Base-by-base conservation (phyloP, 2,113 vertebrate genomes). In the Gadus chalcogrammus region DNA sequence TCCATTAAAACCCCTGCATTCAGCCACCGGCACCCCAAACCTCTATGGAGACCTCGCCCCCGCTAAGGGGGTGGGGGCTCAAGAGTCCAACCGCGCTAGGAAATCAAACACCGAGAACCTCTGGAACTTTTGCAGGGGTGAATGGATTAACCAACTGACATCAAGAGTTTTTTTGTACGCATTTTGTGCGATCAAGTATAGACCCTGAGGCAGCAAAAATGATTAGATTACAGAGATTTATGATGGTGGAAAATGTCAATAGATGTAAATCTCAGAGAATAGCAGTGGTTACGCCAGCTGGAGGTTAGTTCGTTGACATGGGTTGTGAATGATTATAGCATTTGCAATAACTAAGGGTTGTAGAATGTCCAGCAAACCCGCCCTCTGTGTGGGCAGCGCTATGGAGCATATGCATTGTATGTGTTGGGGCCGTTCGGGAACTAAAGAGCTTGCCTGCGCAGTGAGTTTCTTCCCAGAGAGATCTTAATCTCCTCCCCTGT, bases 191-290 rank as follows among this genome's bases (percentile, higher is more conserved):
- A 74, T 81, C 61, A 76, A 73, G 35, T 52, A 15, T 17, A 68
- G 58, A 65, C 18, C 60, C 72, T 70, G 61, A 28, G 65, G 16
- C 66, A 22, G 64, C 68, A 58, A 68, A 73, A 16, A 24, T 72
- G 63, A 70, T 78, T 77, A 82, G 1, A 66, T 80, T 74, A 74
- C 56, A 64, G 18, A 67, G 56, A 75, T 64, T 78, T 68, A 31
- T 12, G 63, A 67, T 55, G 0, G n/a, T 58, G 77, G 73, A 83
- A 78, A 78, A 78, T 75, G 60, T 71, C 11, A 73, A 62, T 71
- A 3, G 63, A 38, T 42, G 24, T 8, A 65, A 69, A 76, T 69
- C 42, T 69, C 55, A 24, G 8, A 61, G 5, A 61, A 68, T 61
- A 64, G 65, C 27, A 7, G 61, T 61, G 67, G 42, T 48, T 67